Percentiles rank a stretch among this genome's conserved stretches.
phyloP scores from a whole-genome alignment of 2,113 vertebrate genomes.

The Chamaea fasciata region DNA sequence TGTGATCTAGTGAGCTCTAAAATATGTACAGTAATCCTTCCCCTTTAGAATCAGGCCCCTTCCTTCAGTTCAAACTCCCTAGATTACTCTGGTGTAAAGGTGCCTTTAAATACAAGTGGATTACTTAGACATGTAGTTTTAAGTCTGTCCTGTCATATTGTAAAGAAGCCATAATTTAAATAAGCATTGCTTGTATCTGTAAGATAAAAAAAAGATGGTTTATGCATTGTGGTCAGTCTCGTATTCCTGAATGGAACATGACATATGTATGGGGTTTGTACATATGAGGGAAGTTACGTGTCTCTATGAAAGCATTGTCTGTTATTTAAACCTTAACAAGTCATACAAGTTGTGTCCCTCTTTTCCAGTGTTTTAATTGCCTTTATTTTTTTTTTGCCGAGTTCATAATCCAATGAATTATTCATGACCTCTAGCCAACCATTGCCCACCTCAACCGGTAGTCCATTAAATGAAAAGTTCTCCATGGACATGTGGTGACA shows the following conservation, averaged over 20 bases:
- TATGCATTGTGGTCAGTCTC: background rate
- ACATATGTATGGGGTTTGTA: background rate
- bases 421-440: background rate
- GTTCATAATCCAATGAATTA: background rate
- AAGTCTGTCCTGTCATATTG: background rate
- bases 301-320: background rate
- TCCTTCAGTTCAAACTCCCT: background rate
- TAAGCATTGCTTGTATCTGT: background rate
- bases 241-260: background rate
- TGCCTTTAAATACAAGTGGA: background rate
- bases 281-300: background rate
- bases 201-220: background rate
- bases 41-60: background rate
- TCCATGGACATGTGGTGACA: fast-evolving
- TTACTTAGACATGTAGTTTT: background rate
- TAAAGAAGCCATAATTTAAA: background rate
- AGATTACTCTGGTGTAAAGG: background rate
- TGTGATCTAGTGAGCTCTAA: background rate
- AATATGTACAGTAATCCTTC: background rate
- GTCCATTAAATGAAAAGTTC: background rate
- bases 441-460: background rate
- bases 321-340: background rate
- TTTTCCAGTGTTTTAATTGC: background rate
- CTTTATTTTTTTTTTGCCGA: background rate
- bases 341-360: background rate